A percentile compares a stretch with the other conserved stretches of the same genome.
Conservation (phyloP, 2,113 vertebrate genomes). For the Eira barbara region DNA sequence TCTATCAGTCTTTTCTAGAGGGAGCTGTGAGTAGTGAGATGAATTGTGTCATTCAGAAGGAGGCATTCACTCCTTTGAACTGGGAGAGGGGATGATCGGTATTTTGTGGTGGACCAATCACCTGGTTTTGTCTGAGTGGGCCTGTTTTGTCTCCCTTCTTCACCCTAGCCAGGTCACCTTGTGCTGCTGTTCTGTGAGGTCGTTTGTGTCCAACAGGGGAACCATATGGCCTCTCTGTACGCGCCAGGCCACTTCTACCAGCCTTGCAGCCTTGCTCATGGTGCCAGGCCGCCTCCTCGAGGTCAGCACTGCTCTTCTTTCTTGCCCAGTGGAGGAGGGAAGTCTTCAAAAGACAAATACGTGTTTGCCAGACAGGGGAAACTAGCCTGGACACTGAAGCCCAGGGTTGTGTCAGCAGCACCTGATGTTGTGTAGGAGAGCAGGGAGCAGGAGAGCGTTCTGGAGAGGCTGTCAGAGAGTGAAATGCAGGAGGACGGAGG, state of each 20-base stretch:
- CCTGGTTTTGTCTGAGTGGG: neutral
- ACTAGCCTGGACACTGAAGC: too few relatives aligned
- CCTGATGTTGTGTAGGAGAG: too few relatives aligned
- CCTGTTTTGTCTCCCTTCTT: neutral
- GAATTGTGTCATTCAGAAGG: neutral
- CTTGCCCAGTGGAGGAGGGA: neutral
- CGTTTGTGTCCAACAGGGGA: neutral
- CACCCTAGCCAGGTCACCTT: slow-evolving; percentile 40
- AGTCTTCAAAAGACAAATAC: neutral
- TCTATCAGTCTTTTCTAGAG: neutral
- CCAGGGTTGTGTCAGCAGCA: too few relatives aligned
- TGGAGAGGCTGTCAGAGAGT: too few relatives aligned
- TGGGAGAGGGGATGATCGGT: neutral
- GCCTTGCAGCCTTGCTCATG: neutral
- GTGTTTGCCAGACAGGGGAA: neutral
- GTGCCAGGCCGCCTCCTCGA: neutral
- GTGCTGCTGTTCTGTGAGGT: neutral
- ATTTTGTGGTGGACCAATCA: neutral
- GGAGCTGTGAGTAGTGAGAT: neutral
- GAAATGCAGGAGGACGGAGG: neutral
- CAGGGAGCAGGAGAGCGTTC: too few relatives aligned
- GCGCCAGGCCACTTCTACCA: neutral
- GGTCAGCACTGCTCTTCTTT: neutral
- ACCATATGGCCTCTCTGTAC: neutral
- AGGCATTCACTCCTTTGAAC: neutral